These are phyloP conservation scores for Corynorhinus townsendii DNA, from an alignment of 2,113 vertebrate genomes.

Conservation along the genomic window DNA sequence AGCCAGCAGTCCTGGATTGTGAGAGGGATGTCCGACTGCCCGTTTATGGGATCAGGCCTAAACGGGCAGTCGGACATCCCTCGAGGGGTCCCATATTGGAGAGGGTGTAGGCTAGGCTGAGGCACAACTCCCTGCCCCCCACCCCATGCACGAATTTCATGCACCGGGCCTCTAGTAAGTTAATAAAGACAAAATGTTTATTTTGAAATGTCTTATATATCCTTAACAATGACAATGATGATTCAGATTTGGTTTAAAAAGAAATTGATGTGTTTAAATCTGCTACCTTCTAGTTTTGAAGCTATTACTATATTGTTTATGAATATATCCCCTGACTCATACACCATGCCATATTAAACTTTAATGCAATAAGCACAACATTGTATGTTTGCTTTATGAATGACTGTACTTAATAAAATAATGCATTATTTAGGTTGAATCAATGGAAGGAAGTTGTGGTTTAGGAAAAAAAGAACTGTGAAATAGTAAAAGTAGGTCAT, in stretches of 20 bases:
- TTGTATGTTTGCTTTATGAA: slow-evolving; percentile 24
- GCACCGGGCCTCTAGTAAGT: no score
- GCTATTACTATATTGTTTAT: background rate
- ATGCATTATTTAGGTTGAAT: slow-evolving; percentile 52
- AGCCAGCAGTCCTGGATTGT: no score
- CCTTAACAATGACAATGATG: background rate
- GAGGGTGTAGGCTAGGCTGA: no score
- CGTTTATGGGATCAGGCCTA: no score
- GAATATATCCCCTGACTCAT: background rate
- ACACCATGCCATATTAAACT: background rate
- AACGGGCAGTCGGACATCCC: no score
- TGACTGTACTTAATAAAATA: slow-evolving; percentile 38
- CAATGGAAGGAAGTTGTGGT: background rate
- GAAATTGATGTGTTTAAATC: background rate
- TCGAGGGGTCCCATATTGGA: no score
- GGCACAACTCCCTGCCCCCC: no score
- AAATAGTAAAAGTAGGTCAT: background rate
- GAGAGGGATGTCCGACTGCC: no score
- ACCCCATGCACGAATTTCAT: no score
- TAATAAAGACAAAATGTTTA: background rate
- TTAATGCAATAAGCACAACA: background rate
- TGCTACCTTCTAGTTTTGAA: slow-evolving; percentile 5
- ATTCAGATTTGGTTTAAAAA: background rate
- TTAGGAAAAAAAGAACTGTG: background rate
- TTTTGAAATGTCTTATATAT: background rate